phyloP scores from a whole-genome alignment of 2,113 vertebrate genomes.

The Astur gentilis region DNA sequence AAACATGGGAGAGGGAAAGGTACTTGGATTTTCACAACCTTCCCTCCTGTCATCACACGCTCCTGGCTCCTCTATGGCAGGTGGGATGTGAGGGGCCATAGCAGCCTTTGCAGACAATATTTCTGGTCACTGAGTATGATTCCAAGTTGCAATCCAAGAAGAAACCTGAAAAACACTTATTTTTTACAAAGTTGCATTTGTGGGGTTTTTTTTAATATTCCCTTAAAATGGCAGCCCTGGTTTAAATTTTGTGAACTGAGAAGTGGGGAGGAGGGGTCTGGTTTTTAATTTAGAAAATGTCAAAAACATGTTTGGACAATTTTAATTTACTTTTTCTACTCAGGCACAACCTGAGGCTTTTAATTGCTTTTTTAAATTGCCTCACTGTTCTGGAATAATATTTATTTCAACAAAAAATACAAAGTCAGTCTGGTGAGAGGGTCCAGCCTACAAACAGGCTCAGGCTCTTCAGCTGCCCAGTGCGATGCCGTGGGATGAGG shows the following conservation, averaged over 20 bases:
- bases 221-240: not conserved
- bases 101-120: not conserved
- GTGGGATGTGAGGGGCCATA: not conserved
- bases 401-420: not conserved
- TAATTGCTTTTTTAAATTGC: not conserved
- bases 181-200: not conserved
- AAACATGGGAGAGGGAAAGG: not conserved
- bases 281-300: not conserved
- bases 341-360: not conserved
- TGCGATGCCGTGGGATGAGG: too few relatives aligned
- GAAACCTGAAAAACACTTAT: not conserved
- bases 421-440: not conserved
- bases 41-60: accelerated
- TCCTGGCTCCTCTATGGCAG: not conserved
- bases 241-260: not conserved
- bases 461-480: not conserved
- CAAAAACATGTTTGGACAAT: not conserved
- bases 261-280: not conserved
- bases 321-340: not conserved
- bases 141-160: not conserved
- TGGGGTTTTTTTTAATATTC: not conserved
- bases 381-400: not conserved
- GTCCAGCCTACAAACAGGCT: not conserved
- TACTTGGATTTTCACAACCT: not conserved
- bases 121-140: not conserved